Evolutionary conservation across 2,113 vertebrate genomes (phyloP).

Genomic region (Tachuris rubrigastra): DNA sequence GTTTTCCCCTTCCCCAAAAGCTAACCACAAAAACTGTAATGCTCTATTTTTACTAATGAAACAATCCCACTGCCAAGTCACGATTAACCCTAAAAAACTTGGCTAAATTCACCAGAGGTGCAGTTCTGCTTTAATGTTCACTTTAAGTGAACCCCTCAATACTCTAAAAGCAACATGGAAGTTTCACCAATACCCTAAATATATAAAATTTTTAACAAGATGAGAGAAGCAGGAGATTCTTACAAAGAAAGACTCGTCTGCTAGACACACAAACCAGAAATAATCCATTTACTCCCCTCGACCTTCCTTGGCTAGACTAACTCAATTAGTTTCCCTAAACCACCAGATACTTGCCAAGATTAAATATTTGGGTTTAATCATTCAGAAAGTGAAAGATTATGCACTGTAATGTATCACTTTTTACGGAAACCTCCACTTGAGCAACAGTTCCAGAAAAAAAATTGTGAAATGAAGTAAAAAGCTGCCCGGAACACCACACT

Average conservation of each 20-base stretch:
- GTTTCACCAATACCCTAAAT: neutral
- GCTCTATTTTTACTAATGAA: slow-evolving; percentile 3
- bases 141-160: neutral
- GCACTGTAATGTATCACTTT: neutral
- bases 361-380: slow-evolving; percentile 59
- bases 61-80: neutral
- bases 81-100: neutral
- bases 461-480: slow-evolving; percentile 54
- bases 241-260: neutral
- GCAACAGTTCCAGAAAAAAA: slow-evolving; percentile 27
- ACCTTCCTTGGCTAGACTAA: slow-evolving; percentile 15
- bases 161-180: neutral
- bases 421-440: slow-evolving; percentile 47
- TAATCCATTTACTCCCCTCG: slow-evolving; percentile 7
- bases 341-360: slow-evolving; percentile 37
- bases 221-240: neutral
- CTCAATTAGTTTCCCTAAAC: slow-evolving; percentile 41
- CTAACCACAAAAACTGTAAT: neutral
- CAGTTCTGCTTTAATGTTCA: neutral
- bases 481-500: neutral
- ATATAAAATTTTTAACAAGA: neutral
- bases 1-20: neutral
- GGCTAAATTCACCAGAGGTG: neutral
- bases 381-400: slow-evolving; percentile 58
- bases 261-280: slow-evolving; percentile 35